A percentile compares a stretch with the other conserved stretches of the same genome.
Evolutionary conservation across 2,113 vertebrate genomes (phyloP).

Genomic region (Mixornis gularis): DNA sequence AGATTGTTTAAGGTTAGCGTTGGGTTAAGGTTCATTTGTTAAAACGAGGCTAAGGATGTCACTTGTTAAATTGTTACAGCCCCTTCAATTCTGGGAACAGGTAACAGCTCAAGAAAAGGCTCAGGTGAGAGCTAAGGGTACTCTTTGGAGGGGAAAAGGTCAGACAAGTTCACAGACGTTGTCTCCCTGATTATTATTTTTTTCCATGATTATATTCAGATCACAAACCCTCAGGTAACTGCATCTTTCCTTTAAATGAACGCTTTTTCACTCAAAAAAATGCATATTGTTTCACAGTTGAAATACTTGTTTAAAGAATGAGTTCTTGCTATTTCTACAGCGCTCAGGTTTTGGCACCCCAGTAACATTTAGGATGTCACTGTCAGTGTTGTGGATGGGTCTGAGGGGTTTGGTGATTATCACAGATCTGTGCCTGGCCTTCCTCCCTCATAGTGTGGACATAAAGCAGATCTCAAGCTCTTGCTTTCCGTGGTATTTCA

Average conservation of each 20-base stretch:
- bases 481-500: background rate
- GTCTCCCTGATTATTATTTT: background rate
- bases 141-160: background rate
- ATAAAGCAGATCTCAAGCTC: background rate
- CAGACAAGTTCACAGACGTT: background rate
- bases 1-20: background rate
- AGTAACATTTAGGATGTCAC: accelerated
- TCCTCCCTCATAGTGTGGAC: background rate
- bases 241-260: background rate
- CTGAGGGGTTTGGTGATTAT: background rate
- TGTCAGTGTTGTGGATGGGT: background rate
- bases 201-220: accelerated
- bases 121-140: background rate
- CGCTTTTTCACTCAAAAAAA: background rate
- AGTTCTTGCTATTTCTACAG: background rate
- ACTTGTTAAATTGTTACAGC: background rate
- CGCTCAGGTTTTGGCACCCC: background rate
- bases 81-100: background rate
- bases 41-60: background rate
- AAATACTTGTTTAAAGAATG: background rate
- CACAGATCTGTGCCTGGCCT: background rate
- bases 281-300: background rate
- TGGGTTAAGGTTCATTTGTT: background rate
- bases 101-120: background rate
- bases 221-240: background rate